Evolutionary conservation across 2,888 invertebrate genomes (phyloP).

Genomic region (Nesidiocoris tenuis): DNA sequence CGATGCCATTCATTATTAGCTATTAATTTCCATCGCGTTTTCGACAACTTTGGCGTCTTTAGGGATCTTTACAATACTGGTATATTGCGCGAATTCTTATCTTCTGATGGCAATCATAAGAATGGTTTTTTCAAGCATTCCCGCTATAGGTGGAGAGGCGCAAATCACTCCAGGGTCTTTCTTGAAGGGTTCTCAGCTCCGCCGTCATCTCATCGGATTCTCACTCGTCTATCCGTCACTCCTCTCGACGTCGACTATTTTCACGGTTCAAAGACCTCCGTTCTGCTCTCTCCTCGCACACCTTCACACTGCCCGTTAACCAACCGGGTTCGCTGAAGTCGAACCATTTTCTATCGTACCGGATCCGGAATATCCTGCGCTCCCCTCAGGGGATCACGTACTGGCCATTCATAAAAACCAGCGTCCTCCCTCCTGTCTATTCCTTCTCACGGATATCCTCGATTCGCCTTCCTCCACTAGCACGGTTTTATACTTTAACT

Average conservation of each 20-base stretch:
- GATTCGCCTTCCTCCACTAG: not conserved
- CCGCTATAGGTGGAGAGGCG: too few relatives aligned
- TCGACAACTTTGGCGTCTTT: too few relatives aligned
- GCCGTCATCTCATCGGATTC: not conserved
- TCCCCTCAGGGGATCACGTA: constrained; percentile 20
- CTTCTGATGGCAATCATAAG: too few relatives aligned
- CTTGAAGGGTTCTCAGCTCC: not conserved
- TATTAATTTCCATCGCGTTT: too few relatives aligned
- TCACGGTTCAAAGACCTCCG: not conserved
- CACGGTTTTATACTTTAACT: not conserved
- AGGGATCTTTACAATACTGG: too few relatives aligned
- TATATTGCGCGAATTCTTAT: too few relatives aligned
- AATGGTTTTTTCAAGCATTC: too few relatives aligned
- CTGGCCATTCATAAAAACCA: constrained; percentile 31
- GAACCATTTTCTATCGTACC: constrained; percentile 22
- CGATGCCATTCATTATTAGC: too few relatives aligned
- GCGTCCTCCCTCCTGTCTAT: not conserved
- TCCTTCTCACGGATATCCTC: not conserved
- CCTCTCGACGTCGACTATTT: not conserved
- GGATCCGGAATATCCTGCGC: constrained; percentile 30
- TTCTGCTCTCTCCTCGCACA: not conserved
- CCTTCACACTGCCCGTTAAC: constrained; percentile 23
- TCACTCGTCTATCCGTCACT: not conserved
- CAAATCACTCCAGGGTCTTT: not conserved
- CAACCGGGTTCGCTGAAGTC: constrained; percentile 22